Conservation (phyloP, 2,797 vertebrate species). For the Novumbra hubbsi region DNA sequence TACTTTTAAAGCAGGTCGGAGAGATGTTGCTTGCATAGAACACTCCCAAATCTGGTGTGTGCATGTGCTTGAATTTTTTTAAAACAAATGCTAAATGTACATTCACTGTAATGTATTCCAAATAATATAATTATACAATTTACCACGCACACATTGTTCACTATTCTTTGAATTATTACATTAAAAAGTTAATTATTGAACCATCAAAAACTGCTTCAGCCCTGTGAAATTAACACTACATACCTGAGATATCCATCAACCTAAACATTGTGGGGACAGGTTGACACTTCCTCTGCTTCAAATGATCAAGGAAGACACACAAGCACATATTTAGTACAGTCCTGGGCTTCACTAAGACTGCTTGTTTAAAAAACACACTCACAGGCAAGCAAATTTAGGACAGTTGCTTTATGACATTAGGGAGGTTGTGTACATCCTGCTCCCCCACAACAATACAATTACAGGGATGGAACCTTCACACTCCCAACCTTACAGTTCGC, state of each 20-base stretch:
- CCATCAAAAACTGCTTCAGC: background rate
- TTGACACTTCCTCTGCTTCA: background rate
- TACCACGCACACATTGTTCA: background rate
- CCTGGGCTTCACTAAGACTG: background rate
- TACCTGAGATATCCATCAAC: background rate
- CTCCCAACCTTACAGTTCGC: constrained; percentile 35
- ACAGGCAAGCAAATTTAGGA: constrained; percentile 17
- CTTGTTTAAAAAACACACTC: background rate
- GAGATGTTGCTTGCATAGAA: constrained; percentile 52
- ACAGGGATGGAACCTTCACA: constrained; percentile 18
- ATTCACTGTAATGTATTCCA: background rate
- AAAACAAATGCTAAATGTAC: background rate
- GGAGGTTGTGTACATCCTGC: constrained; percentile 69
- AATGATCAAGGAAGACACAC: background rate
- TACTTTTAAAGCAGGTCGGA: constrained; percentile 34
- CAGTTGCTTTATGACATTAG: constrained; percentile 53
- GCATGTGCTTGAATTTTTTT: constrained; percentile 31
- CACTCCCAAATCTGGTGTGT: constrained; percentile 28
- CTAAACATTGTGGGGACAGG: background rate
- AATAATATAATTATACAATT: too few species aligned
- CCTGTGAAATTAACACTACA: background rate
- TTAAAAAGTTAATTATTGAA: background rate
- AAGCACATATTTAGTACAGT: background rate
- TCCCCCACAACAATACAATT: constrained; percentile 57
- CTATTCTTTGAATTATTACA: background rate